A percentile compares a stretch with the other conserved stretches of the same genome.
Evolutionary conservation across 2,888 invertebrate species (phyloP).

Genomic region (Aromia moschata): DNA sequence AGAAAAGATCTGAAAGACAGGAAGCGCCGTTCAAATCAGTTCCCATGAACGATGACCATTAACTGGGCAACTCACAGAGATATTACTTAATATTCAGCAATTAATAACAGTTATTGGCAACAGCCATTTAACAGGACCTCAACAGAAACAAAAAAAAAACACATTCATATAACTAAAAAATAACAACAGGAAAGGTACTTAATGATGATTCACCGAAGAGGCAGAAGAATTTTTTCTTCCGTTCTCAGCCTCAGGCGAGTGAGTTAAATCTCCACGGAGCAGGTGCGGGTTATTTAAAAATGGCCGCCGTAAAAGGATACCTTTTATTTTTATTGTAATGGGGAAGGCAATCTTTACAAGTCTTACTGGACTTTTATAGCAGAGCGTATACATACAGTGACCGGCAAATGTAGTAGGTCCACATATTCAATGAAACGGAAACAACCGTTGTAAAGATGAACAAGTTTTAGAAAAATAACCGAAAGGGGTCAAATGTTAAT

Average conservation of each 20-base stretch:
- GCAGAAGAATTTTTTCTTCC: conserved; percentile 1
- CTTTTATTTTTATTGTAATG: conserved; percentile 30
- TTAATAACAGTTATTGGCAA: not conserved
- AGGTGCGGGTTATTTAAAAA: conserved; percentile 40
- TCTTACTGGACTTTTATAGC: conserved; percentile 28
- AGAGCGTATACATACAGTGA: no score
- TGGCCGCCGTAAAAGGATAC: conserved; percentile 34
- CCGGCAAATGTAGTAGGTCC: no score
- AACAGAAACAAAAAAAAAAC: not conserved
- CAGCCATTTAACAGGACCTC: not conserved
- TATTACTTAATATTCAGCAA: not conserved
- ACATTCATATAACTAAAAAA: conserved; percentile 2
- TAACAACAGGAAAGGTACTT: conserved; percentile 3
- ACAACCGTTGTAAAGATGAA: no score
- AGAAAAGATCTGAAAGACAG: no score
- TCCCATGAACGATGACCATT: no score
- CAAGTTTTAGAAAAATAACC: no score
- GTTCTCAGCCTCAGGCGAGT: conserved; percentile 18
- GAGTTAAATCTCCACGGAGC: conserved; percentile 32
- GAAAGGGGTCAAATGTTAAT: no score
- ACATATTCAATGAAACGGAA: no score
- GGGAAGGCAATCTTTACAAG: conserved; percentile 23
- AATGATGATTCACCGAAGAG: conserved; percentile 14
- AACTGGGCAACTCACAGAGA: no score
- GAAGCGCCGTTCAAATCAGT: no score